phyloP scores from a whole-genome alignment of 2,797 vertebrate genomes.

The Microchirus variegatus region DNA sequence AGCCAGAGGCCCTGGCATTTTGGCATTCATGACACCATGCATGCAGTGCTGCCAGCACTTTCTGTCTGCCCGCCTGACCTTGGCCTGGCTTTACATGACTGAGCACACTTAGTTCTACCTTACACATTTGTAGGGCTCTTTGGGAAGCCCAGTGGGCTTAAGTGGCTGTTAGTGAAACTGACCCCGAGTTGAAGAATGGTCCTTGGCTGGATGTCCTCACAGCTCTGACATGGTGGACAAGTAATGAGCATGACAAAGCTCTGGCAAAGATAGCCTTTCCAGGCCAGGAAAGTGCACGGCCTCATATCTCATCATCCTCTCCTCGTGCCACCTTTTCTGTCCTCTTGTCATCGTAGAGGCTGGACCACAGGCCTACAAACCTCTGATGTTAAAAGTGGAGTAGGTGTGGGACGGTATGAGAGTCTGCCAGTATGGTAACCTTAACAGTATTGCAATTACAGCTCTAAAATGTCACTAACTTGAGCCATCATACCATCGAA shows the following conservation, averaged over 20 bases:
- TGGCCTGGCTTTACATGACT: slow-evolving; percentile 57
- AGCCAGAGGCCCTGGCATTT: slow-evolving; percentile 50
- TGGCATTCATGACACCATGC: slow-evolving; percentile 58
- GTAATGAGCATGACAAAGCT: slow-evolving; percentile 56
- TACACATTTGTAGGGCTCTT: slow-evolving; percentile 53
- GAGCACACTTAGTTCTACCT: slow-evolving; percentile 50
- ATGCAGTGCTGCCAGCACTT: slow-evolving; percentile 48
- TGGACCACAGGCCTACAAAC: slow-evolving; percentile 13
- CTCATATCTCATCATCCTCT: slow-evolving; percentile 40
- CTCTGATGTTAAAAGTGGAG: slow-evolving; percentile 43
- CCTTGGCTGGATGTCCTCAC: slow-evolving; percentile 44
- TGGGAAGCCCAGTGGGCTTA: slow-evolving; percentile 60
- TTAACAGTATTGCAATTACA: no score
- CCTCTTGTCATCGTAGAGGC: slow-evolving; percentile 36
- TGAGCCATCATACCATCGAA: no score
- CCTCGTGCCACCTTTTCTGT: slow-evolving; percentile 41
- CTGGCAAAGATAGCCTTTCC: slow-evolving; percentile 35
- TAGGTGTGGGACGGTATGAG: neutral
- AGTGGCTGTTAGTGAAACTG: slow-evolving; percentile 66
- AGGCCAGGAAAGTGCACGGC: slow-evolving; percentile 28
- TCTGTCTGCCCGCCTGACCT: slow-evolving; percentile 62
- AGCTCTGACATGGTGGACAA: slow-evolving; percentile 22
- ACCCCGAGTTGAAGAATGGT: slow-evolving; percentile 57
- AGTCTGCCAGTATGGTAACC: no score
- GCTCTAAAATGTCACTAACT: no score